Evolutionary conservation across 2,888 invertebrate genomes (phyloP), one percentile per base, ranked within the genome.

Genomic region (Callyntrura sp.): DNA sequence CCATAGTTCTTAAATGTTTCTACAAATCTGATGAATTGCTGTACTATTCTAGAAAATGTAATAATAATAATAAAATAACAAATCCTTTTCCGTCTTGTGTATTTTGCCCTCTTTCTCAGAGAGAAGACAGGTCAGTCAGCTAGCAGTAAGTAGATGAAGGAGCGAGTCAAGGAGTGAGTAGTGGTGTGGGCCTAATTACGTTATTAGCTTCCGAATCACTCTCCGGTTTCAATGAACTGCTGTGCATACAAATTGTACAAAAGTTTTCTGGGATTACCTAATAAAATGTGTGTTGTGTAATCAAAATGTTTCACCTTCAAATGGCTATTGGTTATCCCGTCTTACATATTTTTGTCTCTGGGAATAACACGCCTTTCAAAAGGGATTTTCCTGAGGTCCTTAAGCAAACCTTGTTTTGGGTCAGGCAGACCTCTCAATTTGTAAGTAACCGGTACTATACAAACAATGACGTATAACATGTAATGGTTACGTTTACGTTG

Each of bases 361-460:
- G 82, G 88, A 88, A 88, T 88, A 57, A 79, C 87, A 55, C 57
- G n/a, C 88, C 48, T 83, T 83, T 76, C 76, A 62, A 55, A 20
- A 62, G 17, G 88, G 88, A 28, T 35, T 83, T 76, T 35, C 88
- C 76, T n/a, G 65, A 60, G 81, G 57, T 70, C 81, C 79, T 86
- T 86, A 65, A 86, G 78, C 48, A 65, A 87, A 81, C 48, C 35
- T 3, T 82, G 25, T 87, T 82, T 82, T 87, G 60, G 86, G 86
- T 86, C 86, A 86, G 14, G n/a, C 43, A 48, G n/a, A n/a, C 62
- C 6, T 9, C n/a, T n/a, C 35, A 23, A 70, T 25, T 65, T 2
- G 35, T 28, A 35, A n/a, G 17, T 45, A 73, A 55, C 51, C 55
- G 20, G 45, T 43, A 73, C 45, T 43, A 25, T 73, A 23, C 17